These are phyloP conservation scores for Lordiphosa stackelbergi DNA, from an alignment of 1,140 invertebrate species.

Conservation along the genomic window DNA sequence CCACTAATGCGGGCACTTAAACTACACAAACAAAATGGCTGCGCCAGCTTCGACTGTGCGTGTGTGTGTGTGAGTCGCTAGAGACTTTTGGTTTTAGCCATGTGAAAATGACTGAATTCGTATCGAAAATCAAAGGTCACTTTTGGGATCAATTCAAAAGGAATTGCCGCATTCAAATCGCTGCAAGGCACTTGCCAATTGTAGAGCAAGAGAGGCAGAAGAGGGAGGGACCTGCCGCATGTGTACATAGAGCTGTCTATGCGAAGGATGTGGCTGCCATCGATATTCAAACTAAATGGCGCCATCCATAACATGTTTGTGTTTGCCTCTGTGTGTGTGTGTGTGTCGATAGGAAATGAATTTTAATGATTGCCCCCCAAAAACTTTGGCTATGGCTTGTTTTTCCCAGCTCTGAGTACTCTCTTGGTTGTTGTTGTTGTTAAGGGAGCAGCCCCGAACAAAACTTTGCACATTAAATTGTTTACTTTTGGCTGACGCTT, in stretches of 20 bases:
- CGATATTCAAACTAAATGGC: conserved; percentile 74
- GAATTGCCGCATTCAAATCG: conserved; percentile 75
- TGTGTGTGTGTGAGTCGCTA: conserved; percentile 26
- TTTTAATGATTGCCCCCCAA: conserved; percentile 69
- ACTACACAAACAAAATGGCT: conserved; percentile 69
- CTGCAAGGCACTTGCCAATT: conserved; percentile 61
- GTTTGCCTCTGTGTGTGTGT: conserved; percentile 9
- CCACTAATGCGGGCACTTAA: conserved; percentile 74
- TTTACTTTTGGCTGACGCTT: conserved; percentile 48
- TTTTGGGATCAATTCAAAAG: conserved; percentile 76
- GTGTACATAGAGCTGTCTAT: conserved; percentile 19
- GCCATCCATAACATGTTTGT: conserved; percentile 61
- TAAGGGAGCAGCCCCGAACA: conserved; percentile 9
- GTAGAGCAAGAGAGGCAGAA: not conserved
- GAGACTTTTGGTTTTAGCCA: conserved; percentile 66
- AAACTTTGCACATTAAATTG: conserved; percentile 73
- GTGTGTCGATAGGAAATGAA: conserved; percentile 71
- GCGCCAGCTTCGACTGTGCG: conserved; percentile 17
- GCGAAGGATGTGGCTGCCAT: conserved; percentile 47
- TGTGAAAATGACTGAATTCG: conserved; percentile 72
- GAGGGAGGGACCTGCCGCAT: conserved; percentile 4
- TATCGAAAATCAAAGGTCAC: conserved; percentile 75
- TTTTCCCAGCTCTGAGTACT: conserved; percentile 36
- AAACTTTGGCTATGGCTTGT: conserved; percentile 51
- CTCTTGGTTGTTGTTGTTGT: conserved; percentile 32